Evolutionary conservation across 2,113 vertebrate species (phyloP), one percentile per base, ranked within the genome.

Genomic region (Ageneiosus marmoratus): DNA sequence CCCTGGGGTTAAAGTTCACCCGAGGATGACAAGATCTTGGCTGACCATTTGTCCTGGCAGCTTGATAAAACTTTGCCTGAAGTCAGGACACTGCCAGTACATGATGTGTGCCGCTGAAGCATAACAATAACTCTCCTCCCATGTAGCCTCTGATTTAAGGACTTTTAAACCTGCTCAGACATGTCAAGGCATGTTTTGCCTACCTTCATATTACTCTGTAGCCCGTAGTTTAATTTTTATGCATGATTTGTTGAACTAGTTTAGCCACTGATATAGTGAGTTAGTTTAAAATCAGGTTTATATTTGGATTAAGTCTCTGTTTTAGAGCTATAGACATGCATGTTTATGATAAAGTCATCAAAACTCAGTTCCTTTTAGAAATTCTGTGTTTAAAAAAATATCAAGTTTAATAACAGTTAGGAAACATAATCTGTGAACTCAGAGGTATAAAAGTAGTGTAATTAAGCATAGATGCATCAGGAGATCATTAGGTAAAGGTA

Each of bases 1-100:
- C 73, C 73, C 13, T 22, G 73, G 73, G 73, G 73, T 76, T 76
- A 76, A 76, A 76, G 73, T 76, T 76, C 32, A 76, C 29, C 50
- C 29, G 51, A 76, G 73, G 32, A 76, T 76, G 73, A 55, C 50
- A 76, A 55, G 73, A 76, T 55, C 73, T 32, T 55, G 73, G 73
- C 55, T 24, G 73, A 29, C 50, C 73, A 55, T 34, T 76, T 55
- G 29, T 76, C 73, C 50, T 76, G 73, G 51, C 73, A 76, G 51
- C 48, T 55, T 76, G 73, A 76, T 55, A 29, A 76, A 76, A 55
- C 73, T 18, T 76, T 29, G 73, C 73, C 73, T 76, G 29, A 55
- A 76, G 73, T 76, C 50, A 55, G 73, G 73, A 76, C 73, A 55
- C 20, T 34, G 73, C 51, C 55, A 34, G 73, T 50, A 34, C 50